These are phyloP conservation scores for Myripristis jacobus DNA, from an alignment of 2,797 vertebrate genomes.

Conservation along the genomic window DNA sequence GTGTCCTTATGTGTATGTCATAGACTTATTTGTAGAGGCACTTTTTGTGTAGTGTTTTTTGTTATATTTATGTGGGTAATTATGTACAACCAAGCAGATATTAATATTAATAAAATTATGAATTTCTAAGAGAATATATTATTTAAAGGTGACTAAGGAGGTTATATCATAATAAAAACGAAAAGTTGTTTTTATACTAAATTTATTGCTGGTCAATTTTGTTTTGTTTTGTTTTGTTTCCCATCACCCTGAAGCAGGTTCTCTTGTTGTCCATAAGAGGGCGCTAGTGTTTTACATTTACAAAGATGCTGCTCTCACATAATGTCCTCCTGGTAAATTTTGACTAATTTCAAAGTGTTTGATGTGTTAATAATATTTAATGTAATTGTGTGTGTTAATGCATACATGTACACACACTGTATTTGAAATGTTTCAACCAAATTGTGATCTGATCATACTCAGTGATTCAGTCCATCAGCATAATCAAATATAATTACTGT, in stretches of 20 bases:
- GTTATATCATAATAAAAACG: conserved; percentile 46
- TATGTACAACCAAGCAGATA: conserved; percentile 39
- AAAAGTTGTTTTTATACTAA: conserved; percentile 37
- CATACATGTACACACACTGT: neutral
- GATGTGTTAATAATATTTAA: too few species aligned
- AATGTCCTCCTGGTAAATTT: too few species aligned
- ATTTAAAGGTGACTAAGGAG: conserved; percentile 24
- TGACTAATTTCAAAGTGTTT: too few species aligned
- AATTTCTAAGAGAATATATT: conserved; percentile 43
- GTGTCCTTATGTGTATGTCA: conserved; percentile 46
- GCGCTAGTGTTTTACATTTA: conserved; percentile 11
- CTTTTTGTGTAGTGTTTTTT: conserved; percentile 51
- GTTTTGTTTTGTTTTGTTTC: neutral
- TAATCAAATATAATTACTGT: too few species aligned
- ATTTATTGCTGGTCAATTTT: neutral
- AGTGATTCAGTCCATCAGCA: too few species aligned
- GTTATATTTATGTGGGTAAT: conserved; percentile 50
- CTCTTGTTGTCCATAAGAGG: conserved; percentile 58
- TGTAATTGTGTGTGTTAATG: too few species aligned
- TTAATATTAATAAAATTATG: conserved; percentile 29
- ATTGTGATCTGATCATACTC: too few species aligned
- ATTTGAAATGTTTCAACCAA: too few species aligned
- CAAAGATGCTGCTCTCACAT: neutral
- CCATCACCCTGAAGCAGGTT: neutral
- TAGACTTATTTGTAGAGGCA: conserved; percentile 32